A percentile compares a stretch with the other conserved stretches of the same genome.
phyloP scores from a whole-genome alignment of 2,113 vertebrate species.

The Toxotes jaculatrix region DNA sequence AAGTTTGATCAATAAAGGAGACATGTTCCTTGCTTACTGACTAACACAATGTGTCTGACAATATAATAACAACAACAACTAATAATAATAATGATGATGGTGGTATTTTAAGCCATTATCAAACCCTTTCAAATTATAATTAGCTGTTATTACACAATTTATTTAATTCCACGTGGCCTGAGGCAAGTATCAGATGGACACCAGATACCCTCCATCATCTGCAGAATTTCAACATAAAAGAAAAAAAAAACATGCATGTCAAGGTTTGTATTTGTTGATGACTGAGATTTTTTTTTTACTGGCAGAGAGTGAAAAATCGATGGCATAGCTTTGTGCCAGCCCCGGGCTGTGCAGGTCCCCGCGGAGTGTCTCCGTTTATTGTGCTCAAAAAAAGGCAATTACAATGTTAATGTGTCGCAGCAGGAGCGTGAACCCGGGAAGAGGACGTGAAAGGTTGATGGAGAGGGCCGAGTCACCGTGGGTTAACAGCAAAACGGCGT shows the following conservation, averaged over 20 bases:
- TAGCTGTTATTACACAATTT: neutral
- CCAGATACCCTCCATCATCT: conserved; percentile 36
- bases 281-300: conserved; percentile 45
- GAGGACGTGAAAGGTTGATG: conserved; percentile 60
- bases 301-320: conserved; percentile 85
- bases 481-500: conserved; percentile 85
- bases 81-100: neutral
- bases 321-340: conserved; percentile 77
- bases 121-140: conserved; percentile 51
- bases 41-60: neutral
- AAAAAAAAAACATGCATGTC: conserved; percentile 25
- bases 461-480: conserved; percentile 81
- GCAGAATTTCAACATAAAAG: conserved; percentile 26
- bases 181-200: conserved; percentile 45
- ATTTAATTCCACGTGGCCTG: neutral
- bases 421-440: conserved; percentile 69
- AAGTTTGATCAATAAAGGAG: conserved; percentile 36
- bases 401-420: conserved; percentile 94
- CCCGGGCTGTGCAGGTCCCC: conserved; percentile 74
- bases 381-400: conserved; percentile 91
- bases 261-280: conserved; percentile 68
- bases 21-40: neutral
- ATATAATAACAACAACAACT: neutral
- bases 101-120: conserved; percentile 12
- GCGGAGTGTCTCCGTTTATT: conserved; percentile 71